phyloP scores from a whole-genome alignment of 2,888 invertebrate genomes.

The Drosophila infuscata region DNA sequence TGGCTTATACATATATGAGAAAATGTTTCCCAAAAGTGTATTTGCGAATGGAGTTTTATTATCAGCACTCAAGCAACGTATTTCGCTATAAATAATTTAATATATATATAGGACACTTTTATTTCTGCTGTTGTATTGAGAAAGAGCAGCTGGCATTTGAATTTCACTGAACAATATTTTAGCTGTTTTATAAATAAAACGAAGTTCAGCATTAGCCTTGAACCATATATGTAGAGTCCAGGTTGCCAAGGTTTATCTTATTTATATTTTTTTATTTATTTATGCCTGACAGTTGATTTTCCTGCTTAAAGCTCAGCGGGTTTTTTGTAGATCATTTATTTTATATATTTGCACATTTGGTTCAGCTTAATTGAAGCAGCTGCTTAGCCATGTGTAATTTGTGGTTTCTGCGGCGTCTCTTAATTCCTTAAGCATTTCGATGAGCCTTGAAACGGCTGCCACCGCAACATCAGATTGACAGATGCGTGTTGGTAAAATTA shows the following conservation, averaged over 20 bases:
- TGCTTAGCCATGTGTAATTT: slow-evolving; percentile 18
- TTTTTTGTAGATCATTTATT: slow-evolving; percentile 18
- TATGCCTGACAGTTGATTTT: neutral
- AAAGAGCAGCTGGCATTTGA: neutral
- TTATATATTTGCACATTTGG: slow-evolving; percentile 9
- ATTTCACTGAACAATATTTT: neutral
- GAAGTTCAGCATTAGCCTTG: neutral
- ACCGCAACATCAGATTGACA: slow-evolving; percentile 24
- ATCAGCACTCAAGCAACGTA: neutral
- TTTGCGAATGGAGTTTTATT: neutral
- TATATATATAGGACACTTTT: neutral
- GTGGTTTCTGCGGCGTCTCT: slow-evolving; percentile 27
- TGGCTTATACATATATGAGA: neutral
- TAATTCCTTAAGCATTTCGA: slow-evolving; percentile 6
- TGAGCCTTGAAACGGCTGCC: slow-evolving; percentile 4
- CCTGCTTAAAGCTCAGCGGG: neutral
- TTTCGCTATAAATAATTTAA: neutral
- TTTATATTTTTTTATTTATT: neutral
- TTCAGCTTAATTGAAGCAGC: slow-evolving; percentile 8
- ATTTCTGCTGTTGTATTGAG: neutral
- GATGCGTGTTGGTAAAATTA: slow-evolving; percentile 40
- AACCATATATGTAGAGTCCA: neutral
- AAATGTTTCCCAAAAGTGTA: neutral
- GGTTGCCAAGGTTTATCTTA: neutral
- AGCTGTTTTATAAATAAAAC: neutral